A percentile compares a stretch with the other conserved stretches of the same genome.
These are phyloP conservation scores for Noctua comes DNA, from an alignment of 2,888 invertebrate genomes.

Conservation along the genomic window DNA sequence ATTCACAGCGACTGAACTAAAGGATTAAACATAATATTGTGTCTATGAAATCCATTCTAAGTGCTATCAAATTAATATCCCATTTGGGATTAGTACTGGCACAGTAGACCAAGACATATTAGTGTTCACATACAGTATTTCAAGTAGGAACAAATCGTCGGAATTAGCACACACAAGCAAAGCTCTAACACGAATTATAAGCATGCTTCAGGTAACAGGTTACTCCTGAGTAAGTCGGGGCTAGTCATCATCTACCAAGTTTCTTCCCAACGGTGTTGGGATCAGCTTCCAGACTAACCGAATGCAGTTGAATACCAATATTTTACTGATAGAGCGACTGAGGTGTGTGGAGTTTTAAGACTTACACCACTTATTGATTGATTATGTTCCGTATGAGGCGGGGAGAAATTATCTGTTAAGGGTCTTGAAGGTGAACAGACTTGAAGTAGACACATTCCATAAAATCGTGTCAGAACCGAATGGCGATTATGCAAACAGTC, in stretches of 20 bases:
- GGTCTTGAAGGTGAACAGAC: too few species aligned
- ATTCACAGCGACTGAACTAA: slow-evolving; percentile 37
- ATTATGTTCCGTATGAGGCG: too few species aligned
- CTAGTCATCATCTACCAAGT: not conserved
- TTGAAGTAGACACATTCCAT: too few species aligned
- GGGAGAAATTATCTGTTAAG: too few species aligned
- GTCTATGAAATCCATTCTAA: slow-evolving; percentile 42
- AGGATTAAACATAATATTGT: slow-evolving; percentile 55
- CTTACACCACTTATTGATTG: too few species aligned
- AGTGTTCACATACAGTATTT: not conserved
- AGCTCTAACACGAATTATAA: not conserved
- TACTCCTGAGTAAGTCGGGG: not conserved
- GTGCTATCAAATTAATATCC: slow-evolving; percentile 65
- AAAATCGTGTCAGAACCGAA: too few species aligned
- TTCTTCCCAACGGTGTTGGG: not conserved
- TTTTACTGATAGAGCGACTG: not conserved
- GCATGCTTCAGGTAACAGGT: not conserved
- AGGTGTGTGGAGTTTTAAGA: too few species aligned
- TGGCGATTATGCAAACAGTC: too few species aligned
- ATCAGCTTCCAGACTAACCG: not conserved
- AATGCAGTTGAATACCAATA: not conserved
- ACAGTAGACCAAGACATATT: not conserved
- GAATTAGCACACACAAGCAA: not conserved
- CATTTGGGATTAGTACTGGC: slow-evolving; percentile 60
- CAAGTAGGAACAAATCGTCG: not conserved